Evolutionary conservation across 2,797 vertebrate genomes (phyloP).

Genomic region (Ciconia nigra): DNA sequence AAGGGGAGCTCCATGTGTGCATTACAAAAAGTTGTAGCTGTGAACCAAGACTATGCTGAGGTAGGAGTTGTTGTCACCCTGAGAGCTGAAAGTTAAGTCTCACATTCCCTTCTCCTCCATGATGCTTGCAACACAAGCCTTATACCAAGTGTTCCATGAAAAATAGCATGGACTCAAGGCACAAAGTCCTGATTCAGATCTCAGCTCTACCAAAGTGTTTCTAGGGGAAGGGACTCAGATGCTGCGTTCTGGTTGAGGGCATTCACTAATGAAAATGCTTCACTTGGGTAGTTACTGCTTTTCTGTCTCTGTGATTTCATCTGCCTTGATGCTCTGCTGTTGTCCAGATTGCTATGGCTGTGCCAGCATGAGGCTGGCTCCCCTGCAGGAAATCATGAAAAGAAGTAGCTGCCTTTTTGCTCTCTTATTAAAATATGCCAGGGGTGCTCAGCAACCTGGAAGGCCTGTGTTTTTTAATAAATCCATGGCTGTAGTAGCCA

Average conservation of each 20-base stretch:
- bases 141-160: not conserved
- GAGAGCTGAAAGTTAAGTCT: not conserved
- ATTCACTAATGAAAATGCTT: not conserved
- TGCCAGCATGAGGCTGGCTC: not conserved
- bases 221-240: not conserved
- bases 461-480: not conserved
- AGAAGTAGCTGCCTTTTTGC: not conserved
- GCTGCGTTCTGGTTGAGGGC: not conserved
- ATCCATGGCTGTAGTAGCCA: not conserved
- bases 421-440: not conserved
- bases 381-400: not conserved
- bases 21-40: not conserved
- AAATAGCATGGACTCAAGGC: not conserved
- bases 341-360: not conserved
- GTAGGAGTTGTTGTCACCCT: not conserved
- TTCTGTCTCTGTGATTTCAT: not conserved
- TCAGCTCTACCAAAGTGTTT: not conserved
- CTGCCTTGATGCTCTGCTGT: not conserved
- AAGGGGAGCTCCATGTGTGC: not conserved
- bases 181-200: not conserved
- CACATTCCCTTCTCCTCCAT: accelerated
- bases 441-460: not conserved
- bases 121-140: not conserved
- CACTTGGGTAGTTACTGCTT: not conserved
- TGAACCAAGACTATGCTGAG: not conserved